A percentile compares a stretch with the other conserved stretches of the same genome.
These are phyloP conservation scores for Ips nitidus DNA, from an alignment of 1,140 invertebrate species.

Conservation along the genomic window DNA sequence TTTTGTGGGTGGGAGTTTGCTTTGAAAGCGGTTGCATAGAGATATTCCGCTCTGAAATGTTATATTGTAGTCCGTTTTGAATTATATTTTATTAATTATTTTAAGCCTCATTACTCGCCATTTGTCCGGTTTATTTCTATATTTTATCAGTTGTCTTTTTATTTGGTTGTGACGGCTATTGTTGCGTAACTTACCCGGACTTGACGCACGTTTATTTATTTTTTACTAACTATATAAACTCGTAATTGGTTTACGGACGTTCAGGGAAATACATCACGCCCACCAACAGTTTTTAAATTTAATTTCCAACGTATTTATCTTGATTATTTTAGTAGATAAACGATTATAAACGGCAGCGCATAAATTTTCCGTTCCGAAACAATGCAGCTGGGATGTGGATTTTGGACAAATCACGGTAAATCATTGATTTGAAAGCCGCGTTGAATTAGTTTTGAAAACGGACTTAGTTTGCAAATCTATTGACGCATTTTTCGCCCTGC, in stretches of 20 bases:
- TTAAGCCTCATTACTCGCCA: background rate
- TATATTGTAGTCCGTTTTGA: slow-evolving; percentile 1
- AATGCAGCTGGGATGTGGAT: slow-evolving; percentile 7
- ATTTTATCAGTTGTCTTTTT: no score
- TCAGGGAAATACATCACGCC: no score
- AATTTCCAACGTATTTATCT: background rate
- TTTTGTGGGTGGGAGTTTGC: slow-evolving; percentile 5
- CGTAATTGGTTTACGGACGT: no score
- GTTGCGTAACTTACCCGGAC: no score
- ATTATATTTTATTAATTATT: slow-evolving; percentile 14
- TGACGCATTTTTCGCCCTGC: background rate
- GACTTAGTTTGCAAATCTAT: no score
- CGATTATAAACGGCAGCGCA: slow-evolving; percentile 2
- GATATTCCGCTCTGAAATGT: no score
- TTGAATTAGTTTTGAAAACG: slow-evolving; percentile 4
- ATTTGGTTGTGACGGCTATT: no score
- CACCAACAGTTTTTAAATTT: background rate
- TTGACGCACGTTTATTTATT: no score
- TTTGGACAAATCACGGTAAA: slow-evolving; percentile 7
- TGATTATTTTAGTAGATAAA: slow-evolving; percentile 6
- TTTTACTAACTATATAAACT: no score
- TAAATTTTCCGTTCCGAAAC: slow-evolving; percentile 8
- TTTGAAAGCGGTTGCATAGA: background rate
- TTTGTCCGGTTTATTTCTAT: no score
- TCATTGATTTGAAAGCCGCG: slow-evolving; percentile 2